phyloP scores from a whole-genome alignment of 2,888 invertebrate genomes.

The Mechanitis mazaeus region DNA sequence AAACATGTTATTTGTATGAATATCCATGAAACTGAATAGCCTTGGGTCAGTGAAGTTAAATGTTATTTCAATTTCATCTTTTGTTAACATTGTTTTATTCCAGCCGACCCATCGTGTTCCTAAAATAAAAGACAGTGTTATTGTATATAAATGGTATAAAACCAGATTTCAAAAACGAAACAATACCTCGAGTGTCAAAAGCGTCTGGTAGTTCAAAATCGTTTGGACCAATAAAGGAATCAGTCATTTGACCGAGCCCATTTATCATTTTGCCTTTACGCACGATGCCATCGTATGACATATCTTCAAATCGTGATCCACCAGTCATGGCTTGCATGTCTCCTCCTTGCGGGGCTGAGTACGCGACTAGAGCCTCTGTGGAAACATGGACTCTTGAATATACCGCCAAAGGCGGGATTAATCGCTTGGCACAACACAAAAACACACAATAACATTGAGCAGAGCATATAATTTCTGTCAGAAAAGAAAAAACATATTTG shows the following conservation, averaged over 20 bases:
- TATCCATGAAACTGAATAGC: slow-evolving; percentile 82
- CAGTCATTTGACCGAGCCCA: slow-evolving; percentile 89
- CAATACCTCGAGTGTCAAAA: slow-evolving; percentile 75
- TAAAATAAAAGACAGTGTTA: slow-evolving; percentile 36
- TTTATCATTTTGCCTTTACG: slow-evolving; percentile 75
- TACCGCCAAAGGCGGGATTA: slow-evolving; percentile 38
- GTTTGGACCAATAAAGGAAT: slow-evolving; percentile 82
- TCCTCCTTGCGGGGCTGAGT: slow-evolving; percentile 81
- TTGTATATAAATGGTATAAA: slow-evolving; percentile 2
- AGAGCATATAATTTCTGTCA: background rate
- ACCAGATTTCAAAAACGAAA: no score
- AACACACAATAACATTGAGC: background rate
- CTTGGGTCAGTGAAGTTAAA: slow-evolving; percentile 88
- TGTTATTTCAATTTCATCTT: slow-evolving; percentile 81
- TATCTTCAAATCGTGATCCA: slow-evolving; percentile 83
- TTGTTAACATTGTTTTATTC: slow-evolving; percentile 80
- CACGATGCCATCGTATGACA: slow-evolving; percentile 85
- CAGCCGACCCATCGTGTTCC: slow-evolving; percentile 91
- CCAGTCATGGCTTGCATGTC: slow-evolving; percentile 80
- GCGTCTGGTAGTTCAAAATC: slow-evolving; percentile 79
- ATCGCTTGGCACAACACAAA: slow-evolving; percentile 26
- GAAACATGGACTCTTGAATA: slow-evolving; percentile 46
- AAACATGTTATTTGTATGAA: slow-evolving; percentile 88
- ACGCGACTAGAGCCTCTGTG: slow-evolving; percentile 81
- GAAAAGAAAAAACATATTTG: background rate